These are phyloP conservation scores for Dicerorhinus sumatrensis DNA, from an alignment of 2,113 vertebrate genomes.

Conservation along the genomic window DNA sequence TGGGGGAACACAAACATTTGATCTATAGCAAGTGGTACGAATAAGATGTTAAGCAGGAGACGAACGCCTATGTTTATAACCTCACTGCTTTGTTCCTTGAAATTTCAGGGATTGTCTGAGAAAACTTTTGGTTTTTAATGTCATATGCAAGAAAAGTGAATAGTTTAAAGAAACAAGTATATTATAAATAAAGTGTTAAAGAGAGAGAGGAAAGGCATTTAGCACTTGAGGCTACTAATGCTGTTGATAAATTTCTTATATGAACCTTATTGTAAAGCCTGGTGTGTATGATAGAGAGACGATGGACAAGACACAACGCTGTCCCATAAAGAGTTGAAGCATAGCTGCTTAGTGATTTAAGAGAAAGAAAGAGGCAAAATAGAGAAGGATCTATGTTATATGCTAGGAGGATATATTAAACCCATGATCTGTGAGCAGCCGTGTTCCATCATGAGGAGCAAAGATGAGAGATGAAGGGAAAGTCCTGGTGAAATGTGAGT, in stretches of 20 bases:
- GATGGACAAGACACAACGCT: background rate
- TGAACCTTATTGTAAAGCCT: background rate
- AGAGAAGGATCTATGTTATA: too few species aligned
- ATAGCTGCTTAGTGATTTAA: background rate
- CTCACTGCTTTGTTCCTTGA: background rate
- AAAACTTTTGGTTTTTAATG: background rate
- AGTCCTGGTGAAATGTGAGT: background rate
- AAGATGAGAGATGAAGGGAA: background rate
- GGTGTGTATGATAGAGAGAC: background rate
- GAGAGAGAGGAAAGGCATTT: constrained; percentile 3
- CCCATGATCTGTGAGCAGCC: background rate
- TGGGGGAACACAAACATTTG: background rate
- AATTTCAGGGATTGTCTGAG: background rate
- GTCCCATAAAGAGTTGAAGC: background rate
- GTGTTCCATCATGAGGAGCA: background rate
- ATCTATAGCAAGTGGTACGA: too few species aligned
- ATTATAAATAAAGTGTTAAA: background rate
- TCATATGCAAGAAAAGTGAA: background rate
- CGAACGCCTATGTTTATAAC: background rate
- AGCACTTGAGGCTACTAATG: background rate
- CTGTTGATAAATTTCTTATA: background rate
- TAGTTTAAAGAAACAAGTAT: background rate
- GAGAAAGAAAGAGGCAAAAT: background rate
- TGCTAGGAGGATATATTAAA: background rate
- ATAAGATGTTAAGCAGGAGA: background rate